Evolutionary conservation across 2,888 invertebrate genomes (phyloP), one percentile per base, ranked within the genome.

Genomic region (Enchytraeus crypticus): DNA sequence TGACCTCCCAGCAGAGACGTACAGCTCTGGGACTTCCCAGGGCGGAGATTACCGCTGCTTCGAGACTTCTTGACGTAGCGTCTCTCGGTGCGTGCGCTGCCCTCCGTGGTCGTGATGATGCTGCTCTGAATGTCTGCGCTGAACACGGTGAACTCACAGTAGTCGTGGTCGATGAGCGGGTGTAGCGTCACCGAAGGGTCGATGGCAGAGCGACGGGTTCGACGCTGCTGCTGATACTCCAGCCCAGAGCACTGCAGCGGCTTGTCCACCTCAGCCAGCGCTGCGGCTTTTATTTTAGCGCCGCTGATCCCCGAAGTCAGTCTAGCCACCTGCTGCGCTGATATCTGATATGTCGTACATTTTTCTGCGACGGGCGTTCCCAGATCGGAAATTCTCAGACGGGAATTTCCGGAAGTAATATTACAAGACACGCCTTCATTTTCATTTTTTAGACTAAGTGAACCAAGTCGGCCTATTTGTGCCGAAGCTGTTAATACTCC

Each of bases 111-210:
- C 21, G 46, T 53, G 29, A 69, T 69, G 59, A 69, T 69, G 47
- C 67, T 65, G 57, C 69, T 68, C 57, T 69, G 69, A 29, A 69
- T 64, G 33, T 67, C 67, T 1, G 69, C 69, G 46, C 63, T 67
- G 59, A 69, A 69, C 21, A 66, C 62, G 0, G 64, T 59, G 53
- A 69, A 69, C 57, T 58, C 64, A 56, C 70, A 69, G 57, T 71
- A 71, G 56, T 71, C 71, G 51, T 71, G 71, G 59, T 71, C 70
- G 30, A 66, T 64, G 23, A 71, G 60, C 3, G 71, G 70, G 56
- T 71, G 70, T 21, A 64, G 57, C n/a, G 26, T 29, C 11, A n/a
- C 46, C 26, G 29, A 21, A 2, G 29, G 26, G 26, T 46, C 45
- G 27, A n/a, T n/a, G 0, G 46, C 29, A 11, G 26, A 30, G 14